phyloP scores from a whole-genome alignment of 1,140 invertebrate genomes.

The Pseudomyrmex cubaensis region DNA sequence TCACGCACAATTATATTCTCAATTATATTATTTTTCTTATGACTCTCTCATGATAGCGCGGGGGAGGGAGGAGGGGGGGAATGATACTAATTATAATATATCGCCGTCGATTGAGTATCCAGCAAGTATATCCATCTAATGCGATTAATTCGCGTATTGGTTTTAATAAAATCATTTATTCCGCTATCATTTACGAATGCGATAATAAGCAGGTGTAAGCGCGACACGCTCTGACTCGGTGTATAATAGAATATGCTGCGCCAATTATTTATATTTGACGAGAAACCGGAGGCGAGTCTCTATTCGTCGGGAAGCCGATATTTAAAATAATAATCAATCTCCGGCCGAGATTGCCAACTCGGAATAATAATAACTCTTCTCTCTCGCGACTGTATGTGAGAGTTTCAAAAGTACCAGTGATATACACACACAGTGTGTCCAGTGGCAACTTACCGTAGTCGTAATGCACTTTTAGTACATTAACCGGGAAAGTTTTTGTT shows the following conservation, averaged over 20 bases:
- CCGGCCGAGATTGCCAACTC: slow-evolving; percentile 15
- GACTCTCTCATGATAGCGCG: too few species aligned
- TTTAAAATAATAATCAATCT: slow-evolving; percentile 54
- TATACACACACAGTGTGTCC: not conserved
- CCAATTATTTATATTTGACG: slow-evolving; percentile 29
- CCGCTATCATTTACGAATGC: slow-evolving; percentile 37
- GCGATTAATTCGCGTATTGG: slow-evolving; percentile 31
- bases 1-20: too few species aligned
- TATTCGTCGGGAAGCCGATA: slow-evolving; percentile 35
- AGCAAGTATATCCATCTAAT: slow-evolving; percentile 17
- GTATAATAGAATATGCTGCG: slow-evolving; percentile 33
- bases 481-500: not conserved
- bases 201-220: slow-evolving; percentile 43
- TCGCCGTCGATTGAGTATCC: slow-evolving; percentile 37
- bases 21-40: too few species aligned
- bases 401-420: slow-evolving; percentile 6
- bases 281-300: not conserved
- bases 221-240: not conserved
- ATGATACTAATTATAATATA: slow-evolving; percentile 26
- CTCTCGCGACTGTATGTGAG: not conserved
- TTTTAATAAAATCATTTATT: slow-evolving; percentile 56
- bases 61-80: too few species aligned
- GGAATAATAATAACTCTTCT: slow-evolving; percentile 31
- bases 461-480: slow-evolving; percentile 12
- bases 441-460: not conserved